These are phyloP conservation scores for Ypsolopha scabrella DNA, from an alignment of 2,888 invertebrate species.

Conservation along the genomic window DNA sequence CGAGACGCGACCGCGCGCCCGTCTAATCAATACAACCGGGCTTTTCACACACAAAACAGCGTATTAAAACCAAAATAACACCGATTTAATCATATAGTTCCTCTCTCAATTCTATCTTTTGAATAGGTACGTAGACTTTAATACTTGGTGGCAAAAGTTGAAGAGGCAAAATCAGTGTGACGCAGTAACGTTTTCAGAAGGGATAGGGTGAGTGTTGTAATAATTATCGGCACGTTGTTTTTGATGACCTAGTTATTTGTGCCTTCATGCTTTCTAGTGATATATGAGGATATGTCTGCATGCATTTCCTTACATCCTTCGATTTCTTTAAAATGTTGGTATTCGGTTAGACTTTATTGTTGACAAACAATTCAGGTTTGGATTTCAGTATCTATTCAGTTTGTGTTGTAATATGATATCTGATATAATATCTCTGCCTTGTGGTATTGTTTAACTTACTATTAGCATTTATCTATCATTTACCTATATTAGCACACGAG, in stretches of 20 bases:
- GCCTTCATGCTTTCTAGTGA: too few relatives aligned
- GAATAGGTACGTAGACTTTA: neutral
- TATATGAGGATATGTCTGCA: too few relatives aligned
- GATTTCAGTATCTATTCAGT: too few relatives aligned
- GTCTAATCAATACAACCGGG: constrained; percentile 18
- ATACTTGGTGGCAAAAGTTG: neutral
- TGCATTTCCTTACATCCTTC: too few relatives aligned
- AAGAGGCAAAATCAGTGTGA: constrained; percentile 30
- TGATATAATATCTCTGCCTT: too few relatives aligned
- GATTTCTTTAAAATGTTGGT: neutral
- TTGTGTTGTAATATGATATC: too few relatives aligned
- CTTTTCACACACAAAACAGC: constrained; percentile 22
- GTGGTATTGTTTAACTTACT: too few relatives aligned
- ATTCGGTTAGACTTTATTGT: neutral
- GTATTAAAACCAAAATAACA: constrained; percentile 10
- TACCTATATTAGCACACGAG: too few relatives aligned
- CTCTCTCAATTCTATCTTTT: neutral
- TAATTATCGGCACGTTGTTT: constrained; percentile 55
- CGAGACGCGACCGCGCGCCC: constrained; percentile 53
- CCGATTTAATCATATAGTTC: constrained; percentile 12
- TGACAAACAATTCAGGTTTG: neutral
- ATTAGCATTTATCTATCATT: too few relatives aligned
- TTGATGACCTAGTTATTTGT: constrained; percentile 52
- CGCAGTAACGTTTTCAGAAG: constrained; percentile 35
- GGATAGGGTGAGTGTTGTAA: constrained; percentile 39